These are phyloP conservation scores for Macrosoma leucophasiata DNA, from an alignment of 2,888 invertebrate species.

Conservation along the genomic window DNA sequence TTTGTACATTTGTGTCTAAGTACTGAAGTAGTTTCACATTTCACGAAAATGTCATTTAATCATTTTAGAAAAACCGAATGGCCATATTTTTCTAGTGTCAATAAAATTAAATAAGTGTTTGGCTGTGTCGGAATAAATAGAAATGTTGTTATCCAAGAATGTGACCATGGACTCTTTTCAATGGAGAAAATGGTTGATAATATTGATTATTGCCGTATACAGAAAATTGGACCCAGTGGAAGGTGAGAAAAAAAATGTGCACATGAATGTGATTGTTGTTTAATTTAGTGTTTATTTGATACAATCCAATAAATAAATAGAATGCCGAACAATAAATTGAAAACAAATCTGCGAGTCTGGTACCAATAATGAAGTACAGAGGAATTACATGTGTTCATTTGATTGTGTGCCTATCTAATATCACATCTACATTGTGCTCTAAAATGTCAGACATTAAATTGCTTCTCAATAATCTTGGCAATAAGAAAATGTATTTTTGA, in stretches of 20 bases:
- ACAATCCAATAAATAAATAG: too few species aligned
- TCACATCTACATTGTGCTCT: too few species aligned
- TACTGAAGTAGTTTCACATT: constrained; percentile 18
- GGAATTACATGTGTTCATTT: too few species aligned
- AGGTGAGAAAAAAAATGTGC: constrained; percentile 40
- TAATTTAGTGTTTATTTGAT: neutral
- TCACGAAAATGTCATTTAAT: constrained; percentile 46
- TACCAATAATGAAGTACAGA: too few species aligned
- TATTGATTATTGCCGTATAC: constrained; percentile 45
- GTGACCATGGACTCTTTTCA: constrained; percentile 49
- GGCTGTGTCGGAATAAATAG: constrained; percentile 40
- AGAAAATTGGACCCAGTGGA: constrained; percentile 45
- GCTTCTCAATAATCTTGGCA: too few species aligned
- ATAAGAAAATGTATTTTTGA: too few species aligned
- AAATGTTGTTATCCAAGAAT: constrained; percentile 50
- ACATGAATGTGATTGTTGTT: neutral
- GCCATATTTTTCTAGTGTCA: constrained; percentile 51
- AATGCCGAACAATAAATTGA: too few species aligned
- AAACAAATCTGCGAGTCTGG: too few species aligned
- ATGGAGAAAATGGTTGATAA: constrained; percentile 50
- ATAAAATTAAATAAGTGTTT: constrained; percentile 54
- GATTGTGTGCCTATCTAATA: too few species aligned
- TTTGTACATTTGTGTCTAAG: neutral
- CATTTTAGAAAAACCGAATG: constrained; percentile 45
- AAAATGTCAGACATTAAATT: too few species aligned